Base-by-base conservation (phyloP, 2,797 vertebrate species). In the Clarias fuscus region DNA sequence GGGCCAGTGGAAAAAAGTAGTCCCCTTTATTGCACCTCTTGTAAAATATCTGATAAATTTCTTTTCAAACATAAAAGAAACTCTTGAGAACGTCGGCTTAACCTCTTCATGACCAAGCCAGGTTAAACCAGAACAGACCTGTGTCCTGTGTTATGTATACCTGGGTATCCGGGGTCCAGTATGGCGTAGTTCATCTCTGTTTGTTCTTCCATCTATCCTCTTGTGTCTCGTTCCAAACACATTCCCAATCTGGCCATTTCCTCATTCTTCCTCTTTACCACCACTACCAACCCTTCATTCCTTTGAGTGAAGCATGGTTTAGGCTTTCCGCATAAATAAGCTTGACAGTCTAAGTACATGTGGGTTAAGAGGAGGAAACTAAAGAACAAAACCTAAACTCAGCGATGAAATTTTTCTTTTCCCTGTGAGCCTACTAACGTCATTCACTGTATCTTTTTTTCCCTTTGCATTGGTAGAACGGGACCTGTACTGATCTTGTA, bases 41-140 rank as follows among this genome's bases (percentile, higher is more conserved):
- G 93, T 96, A 95, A 97, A 94, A 96, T 91, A 96, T 96, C 95
- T 95, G 96, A 97, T 95, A 95, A 95, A 96, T 96, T 94, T 95
- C 92, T 94, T 92, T 91, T 93, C 93, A 95, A 95, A 95, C 80
- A 88, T 94, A 94, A 96, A 93, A 95, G 93, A 91, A 90, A 91
- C 92, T 94, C 93, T 95, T 95, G 95, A 92, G 92, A 89, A 88
- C 75, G 78, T 77, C 37, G 56, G 79, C 62, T 91, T 92, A 92
- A 92, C 91, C 87, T 86, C 85, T 86, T 88, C 88, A 58, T 80
- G 71, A 71, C 84, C 71, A 82, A 59, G 11, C 13, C 67, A 37
- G 37, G 62, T 40, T 56, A 80, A 59, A 73, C 77, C 56, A 84
- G 81, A 68, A 88, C 78, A 88, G 83, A 62, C 80, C 15, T 70